Base-by-base conservation (phyloP, 2,888 invertebrate genomes). In the Mallateleia sp. region DNA sequence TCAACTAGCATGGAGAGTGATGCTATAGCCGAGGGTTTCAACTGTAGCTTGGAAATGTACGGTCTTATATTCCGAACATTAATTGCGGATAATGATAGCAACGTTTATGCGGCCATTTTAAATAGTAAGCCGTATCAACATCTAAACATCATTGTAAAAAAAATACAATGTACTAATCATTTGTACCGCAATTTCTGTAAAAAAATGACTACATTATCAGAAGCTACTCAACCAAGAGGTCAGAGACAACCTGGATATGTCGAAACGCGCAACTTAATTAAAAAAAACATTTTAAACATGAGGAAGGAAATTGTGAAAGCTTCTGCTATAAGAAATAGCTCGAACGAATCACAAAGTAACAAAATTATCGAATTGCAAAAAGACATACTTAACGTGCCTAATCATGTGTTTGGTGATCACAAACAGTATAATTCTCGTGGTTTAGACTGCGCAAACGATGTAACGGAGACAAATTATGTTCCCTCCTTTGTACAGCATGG, bases 81-180 rank as follows among this genome's bases (percentile, higher is more conserved):
- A 3, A 71, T 89, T 18, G 80, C 71, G 3, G 88, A 89, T 32
- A 94, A 94, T 9, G 94, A 95, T 79, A 91, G 92, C 14, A 93
- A 91, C n/a, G 93, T 94, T 1, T 93, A 90, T 60, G 84, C 88
- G 34, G 90, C 88, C 89, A 89, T 93, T 5, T 15, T 79, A 15
- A 88, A 92, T 85, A 58, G 64, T n/a, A 83, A 88, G 45, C 87
- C 90, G 5, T 93, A 94, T 85, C 87, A 22, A 14, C 34, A 79
- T 2, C 28, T 58, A 8, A 14, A 60, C 3, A 20, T 87, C 3
- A 69, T 18, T 5, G 71, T 79, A 0, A 22, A 62, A 7, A 69
- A 78, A 60, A 72, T 85, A 5, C 64, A 77, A 54, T 77, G 77
- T 34, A 38, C 22, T 4, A 72, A 72, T 58, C 72, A 72, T 38